Evolutionary conservation across 2,113 vertebrate genomes (phyloP), one percentile per base, ranked within the genome.

Genomic region (Hipposideros armiger): DNA sequence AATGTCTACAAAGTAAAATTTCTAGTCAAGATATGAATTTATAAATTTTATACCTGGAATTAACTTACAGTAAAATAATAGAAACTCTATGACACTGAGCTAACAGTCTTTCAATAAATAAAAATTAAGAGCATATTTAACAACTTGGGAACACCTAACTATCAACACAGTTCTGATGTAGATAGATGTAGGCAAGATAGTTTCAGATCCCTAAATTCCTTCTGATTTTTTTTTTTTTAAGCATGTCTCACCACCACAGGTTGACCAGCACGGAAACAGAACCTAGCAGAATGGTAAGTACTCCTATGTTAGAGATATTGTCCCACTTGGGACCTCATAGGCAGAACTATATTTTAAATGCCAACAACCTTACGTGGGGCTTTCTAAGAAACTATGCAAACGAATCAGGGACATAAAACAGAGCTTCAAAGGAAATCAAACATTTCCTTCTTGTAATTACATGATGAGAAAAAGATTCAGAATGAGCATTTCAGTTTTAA

Each of bases 81-180:
- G 64, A 60, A 94, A 52, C 47, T 69, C 67, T 36, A 45, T 70
- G 47, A 5, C 56, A 74, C 7, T 56, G 54, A 95, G 64, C 13
- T 76, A 56, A 70, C 3, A 54, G 56, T 88, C 32, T 78, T 95
- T 91, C 47, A 95, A 91, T 84, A 70, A 96, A 82, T 81, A 93
- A 58, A 91, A 66, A 69, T 50, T 74, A 94, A 87, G 52, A 90
- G 24, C 32, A 58, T 70, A 82, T 62, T 74, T 67, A 90, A 72
- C 50, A 87, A 88, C 10, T 56, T 87, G 26, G 22, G 10, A 76
- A 84, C 11, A 81, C 1, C 26, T 45, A 81, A 47, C 76, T 72
- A 82, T 45, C 28, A 81, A 28, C 42, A 52, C 10, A 76, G 0
- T 54, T 66, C 62, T 2, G 47, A 50, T 50, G 47, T 50, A 77